A percentile compares a stretch with the other conserved stretches of the same genome.
These are phyloP conservation scores for Palythoa heliodiscus DNA, from an alignment of 92 coral and sea anemone genomes.

Conservation along the genomic window DNA sequence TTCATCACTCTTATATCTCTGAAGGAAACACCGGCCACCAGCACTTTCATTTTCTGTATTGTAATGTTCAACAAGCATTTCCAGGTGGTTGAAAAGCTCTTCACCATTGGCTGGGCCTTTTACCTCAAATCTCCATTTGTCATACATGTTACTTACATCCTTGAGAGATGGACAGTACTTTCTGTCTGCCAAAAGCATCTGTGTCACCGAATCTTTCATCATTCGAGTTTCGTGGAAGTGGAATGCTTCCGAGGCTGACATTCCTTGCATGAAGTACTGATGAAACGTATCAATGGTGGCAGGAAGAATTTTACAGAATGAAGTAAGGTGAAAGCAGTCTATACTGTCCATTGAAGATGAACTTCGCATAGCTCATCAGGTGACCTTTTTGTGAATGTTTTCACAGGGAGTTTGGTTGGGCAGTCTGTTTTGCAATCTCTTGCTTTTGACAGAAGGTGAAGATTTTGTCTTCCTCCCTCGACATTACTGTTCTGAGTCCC, in stretches of 20 bases:
- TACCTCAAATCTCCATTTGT: constrained; percentile 50
- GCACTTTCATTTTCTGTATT: constrained; percentile 23
- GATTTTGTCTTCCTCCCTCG: constrained; percentile 1
- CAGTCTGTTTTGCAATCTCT: constrained; percentile 61
- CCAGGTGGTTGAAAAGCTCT: constrained; percentile 52
- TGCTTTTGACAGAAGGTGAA: constrained; percentile 48
- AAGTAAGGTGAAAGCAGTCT: constrained; percentile 27
- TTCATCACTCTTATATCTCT: constrained; percentile 27
- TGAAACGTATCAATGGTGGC: constrained; percentile 43
- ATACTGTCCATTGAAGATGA: constrained; percentile 56
- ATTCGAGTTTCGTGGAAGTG: constrained; percentile 55
- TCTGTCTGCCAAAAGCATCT: constrained; percentile 55
- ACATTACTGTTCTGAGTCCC: constrained; percentile 43
- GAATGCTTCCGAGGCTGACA: constrained; percentile 64
- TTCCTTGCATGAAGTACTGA: constrained; percentile 49
- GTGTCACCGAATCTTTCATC: constrained; percentile 55
- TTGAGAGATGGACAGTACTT: constrained; percentile 58
- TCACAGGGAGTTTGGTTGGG: constrained; percentile 51
- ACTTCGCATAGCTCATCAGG: constrained; percentile 42
- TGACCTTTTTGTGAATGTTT: constrained; percentile 22
- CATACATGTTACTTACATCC: constrained; percentile 52
- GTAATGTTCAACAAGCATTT: constrained; percentile 32
- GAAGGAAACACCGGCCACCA: constrained; percentile 56
- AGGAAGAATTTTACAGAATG: constrained; percentile 52
- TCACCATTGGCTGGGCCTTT: constrained; percentile 64